Percentiles rank a stretch among this genome's conserved stretches.
Conservation (phyloP, 2,888 invertebrate genomes). For the Lymantria monacha region DNA sequence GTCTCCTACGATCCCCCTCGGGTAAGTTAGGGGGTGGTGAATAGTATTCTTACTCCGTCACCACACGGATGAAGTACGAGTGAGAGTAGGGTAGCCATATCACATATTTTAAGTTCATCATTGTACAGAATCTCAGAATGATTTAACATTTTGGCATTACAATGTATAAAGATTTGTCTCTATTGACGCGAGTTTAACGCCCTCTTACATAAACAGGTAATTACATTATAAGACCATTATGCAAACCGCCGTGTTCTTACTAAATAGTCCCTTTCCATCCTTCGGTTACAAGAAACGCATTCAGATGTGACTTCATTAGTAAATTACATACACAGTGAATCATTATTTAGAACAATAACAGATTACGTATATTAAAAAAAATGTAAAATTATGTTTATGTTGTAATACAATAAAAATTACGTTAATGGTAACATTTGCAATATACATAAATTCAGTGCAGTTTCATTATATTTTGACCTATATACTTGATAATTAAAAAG, state of each 20-base stretch:
- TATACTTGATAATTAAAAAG: too few relatives aligned
- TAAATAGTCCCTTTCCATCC: constrained; percentile 9
- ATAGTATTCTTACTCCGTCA: too few relatives aligned
- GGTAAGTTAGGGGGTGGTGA: too few relatives aligned
- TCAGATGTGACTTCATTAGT: constrained; percentile 6
- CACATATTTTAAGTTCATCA: too few relatives aligned
- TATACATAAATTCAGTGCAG: background rate
- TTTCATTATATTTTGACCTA: too few relatives aligned
- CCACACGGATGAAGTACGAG: too few relatives aligned
- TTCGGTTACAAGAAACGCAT: constrained; percentile 2
- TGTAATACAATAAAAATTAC: background rate
- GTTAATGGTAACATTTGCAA: background rate
- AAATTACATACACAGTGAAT: constrained; percentile 1
- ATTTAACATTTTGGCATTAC: background rate
- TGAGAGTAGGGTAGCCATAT: too few relatives aligned
- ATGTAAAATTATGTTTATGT: background rate
- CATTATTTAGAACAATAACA: constrained; percentile 1
- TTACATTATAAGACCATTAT: constrained; percentile 20
- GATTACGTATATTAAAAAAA: background rate
- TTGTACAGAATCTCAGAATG: too few relatives aligned
- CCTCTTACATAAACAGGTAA: constrained; percentile 23
- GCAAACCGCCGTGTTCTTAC: constrained; percentile 12
- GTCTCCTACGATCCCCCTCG: too few relatives aligned
- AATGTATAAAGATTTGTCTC: constrained; percentile 4
- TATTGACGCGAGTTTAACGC: constrained; percentile 17